Base-by-base conservation (phyloP, 2,797 vertebrate species). In the Mus spretus region DNA sequence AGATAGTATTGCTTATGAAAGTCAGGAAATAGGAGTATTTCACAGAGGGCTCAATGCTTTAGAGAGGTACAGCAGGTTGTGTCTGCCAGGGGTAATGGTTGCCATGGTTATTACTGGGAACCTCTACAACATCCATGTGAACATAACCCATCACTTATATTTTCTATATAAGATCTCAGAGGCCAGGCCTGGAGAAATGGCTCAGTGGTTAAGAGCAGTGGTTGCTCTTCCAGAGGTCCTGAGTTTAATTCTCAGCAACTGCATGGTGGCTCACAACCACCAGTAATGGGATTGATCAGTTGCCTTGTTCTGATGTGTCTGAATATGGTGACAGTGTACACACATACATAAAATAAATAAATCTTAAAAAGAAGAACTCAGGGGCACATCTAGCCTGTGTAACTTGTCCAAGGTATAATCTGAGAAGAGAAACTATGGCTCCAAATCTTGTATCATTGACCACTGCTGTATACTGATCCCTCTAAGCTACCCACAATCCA, bases 81-180 rank as follows among this genome's bases (percentile, higher is more conserved):
- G 11, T 94, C 72, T 67, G 26, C 78, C 31, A 55, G 1, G 55
- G 40, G 31, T 78, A 28, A 65, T 37, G 34, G 40, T 44, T 28
- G 3, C 57, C 31, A 9, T 17, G 37, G 15, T 80, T 7, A 22
- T 84, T 72, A 65, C 44, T 31, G 37, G 67, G 34, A 83, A n/a
- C 22, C 11, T 86, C 47, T 72, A 28, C 47, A 63, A 67, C 44
- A 74, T 91, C 14, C 14, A 26, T 75, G 11, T 79, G 14, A 59
- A 31, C 63, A n/a, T 70, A 63, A 79, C 44, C 90, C 57, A 84
- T 57, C 17, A 37, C 50, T 14, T 17, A 15, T 44, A 31, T 80
- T 90, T 91, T 93, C n/a, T 44, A 47, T 81, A 47, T 47, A 57
- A 96, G 26, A 44, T 83, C 91, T 86, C 55, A 1, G 9, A 78